Percentiles rank a stretch among this genome's conserved stretches.
Conservation (phyloP, 2,888 invertebrate species). For the Stenurella melanura region DNA sequence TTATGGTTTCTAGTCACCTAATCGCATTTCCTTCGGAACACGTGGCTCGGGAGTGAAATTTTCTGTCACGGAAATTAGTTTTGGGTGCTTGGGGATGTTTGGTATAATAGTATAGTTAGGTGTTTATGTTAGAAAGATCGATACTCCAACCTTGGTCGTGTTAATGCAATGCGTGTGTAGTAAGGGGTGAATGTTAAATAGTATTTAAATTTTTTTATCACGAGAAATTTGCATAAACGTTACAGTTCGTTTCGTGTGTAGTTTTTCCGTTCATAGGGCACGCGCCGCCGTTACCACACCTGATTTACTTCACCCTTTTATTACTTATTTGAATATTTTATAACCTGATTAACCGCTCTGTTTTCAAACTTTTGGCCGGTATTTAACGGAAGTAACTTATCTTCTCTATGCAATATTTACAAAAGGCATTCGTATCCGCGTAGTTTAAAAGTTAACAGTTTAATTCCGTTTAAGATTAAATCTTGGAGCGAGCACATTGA, state of each 20-base stretch:
- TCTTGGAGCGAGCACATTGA: too few relatives aligned
- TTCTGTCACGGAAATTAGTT: constrained; percentile 41
- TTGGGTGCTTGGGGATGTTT: constrained; percentile 27
- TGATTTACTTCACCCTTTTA: constrained; percentile 25
- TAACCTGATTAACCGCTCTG: constrained; percentile 27
- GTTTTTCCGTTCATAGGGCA: constrained; percentile 57
- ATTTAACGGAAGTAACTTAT: neutral
- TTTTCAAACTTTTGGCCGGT: neutral
- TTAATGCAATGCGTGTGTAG: constrained; percentile 62
- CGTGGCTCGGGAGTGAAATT: constrained; percentile 32
- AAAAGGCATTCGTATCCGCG: too few relatives aligned
- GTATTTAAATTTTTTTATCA: constrained; percentile 61
- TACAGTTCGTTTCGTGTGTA: constrained; percentile 59
- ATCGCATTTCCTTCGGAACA: constrained; percentile 37
- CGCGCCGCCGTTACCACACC: constrained; percentile 62
- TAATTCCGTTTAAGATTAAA: too few relatives aligned
- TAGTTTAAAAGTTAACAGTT: too few relatives aligned
- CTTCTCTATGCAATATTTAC: too few relatives aligned
- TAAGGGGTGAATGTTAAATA: constrained; percentile 63
- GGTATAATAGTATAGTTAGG: constrained; percentile 41
- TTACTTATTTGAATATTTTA: constrained; percentile 29
- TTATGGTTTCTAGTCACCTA: constrained; percentile 10
- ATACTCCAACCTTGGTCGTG: constrained; percentile 43
- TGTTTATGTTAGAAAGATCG: constrained; percentile 56
- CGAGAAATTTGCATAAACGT: constrained; percentile 66